A percentile compares a stretch with the other conserved stretches of the same genome.
Evolutionary conservation across 2,797 vertebrate genomes (phyloP).

Genomic region (Craterocephalus amniculus): DNA sequence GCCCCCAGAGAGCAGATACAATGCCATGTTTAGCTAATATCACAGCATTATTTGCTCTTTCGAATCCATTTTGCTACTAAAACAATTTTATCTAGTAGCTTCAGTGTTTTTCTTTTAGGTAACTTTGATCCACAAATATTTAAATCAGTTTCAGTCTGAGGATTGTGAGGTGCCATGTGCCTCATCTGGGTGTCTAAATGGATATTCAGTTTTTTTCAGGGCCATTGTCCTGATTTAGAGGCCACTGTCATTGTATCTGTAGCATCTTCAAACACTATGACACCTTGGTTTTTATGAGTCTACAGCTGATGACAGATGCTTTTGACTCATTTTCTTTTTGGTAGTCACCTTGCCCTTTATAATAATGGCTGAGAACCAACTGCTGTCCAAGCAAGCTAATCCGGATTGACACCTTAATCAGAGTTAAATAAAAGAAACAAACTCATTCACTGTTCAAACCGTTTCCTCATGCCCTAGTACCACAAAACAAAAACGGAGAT

Average conservation of each 20-base stretch:
- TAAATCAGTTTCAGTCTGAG: not conserved
- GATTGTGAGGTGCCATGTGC: not conserved
- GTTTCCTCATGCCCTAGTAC: not conserved
- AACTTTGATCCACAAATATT: not conserved
- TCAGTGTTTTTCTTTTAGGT: no score
- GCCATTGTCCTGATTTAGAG: not conserved
- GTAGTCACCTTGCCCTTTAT: not conserved
- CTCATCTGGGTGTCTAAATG: not conserved
- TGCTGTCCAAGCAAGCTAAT: not conserved
- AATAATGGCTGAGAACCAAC: not conserved
- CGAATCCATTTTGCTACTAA: no score
- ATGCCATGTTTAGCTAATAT: not conserved
- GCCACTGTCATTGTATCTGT: not conserved
- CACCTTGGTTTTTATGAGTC: not conserved
- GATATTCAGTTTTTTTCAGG: not conserved
- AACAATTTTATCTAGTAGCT: no score
- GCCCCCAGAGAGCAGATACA: not conserved
- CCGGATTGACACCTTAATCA: not conserved
- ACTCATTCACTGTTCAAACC: not conserved
- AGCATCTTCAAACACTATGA: not conserved
- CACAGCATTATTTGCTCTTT: no score
- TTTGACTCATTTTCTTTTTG: no score
- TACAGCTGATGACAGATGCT: not conserved
- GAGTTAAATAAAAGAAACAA: not conserved
- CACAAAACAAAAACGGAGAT: not conserved